These are phyloP conservation scores for Drosophila leontia DNA, from an alignment of 1,140 invertebrate genomes.

Conservation along the genomic window DNA sequence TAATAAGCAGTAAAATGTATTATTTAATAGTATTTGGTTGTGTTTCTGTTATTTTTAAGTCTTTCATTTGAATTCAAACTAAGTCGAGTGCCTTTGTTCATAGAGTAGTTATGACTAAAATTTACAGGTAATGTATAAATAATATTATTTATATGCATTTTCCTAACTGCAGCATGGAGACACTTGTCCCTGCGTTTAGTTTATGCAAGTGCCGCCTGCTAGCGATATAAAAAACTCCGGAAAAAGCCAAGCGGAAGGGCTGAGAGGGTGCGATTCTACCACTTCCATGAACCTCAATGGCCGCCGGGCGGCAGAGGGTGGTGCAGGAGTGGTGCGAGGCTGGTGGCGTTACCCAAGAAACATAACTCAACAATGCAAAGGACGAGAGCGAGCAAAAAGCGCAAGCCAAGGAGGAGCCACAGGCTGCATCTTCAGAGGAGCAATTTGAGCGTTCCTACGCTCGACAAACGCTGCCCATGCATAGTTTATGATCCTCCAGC, in stretches of 20 bases:
- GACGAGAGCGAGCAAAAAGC: slow-evolving; percentile 54
- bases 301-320: slow-evolving; percentile 3
- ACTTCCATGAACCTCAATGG: slow-evolving; percentile 72
- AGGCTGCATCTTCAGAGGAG: slow-evolving; percentile 42
- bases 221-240: slow-evolving; percentile 58
- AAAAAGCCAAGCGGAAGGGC: neutral
- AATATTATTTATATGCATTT: neutral
- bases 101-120: neutral
- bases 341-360: slow-evolving; percentile 44
- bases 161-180: slow-evolving; percentile 13
- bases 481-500: slow-evolving; percentile 51
- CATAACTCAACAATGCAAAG: slow-evolving; percentile 69
- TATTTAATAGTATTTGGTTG: too few species aligned
- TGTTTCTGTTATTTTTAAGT: neutral
- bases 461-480: slow-evolving; percentile 56
- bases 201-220: slow-evolving; percentile 65
- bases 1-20: too few species aligned
- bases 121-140: neutral
- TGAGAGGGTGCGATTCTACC: slow-evolving; percentile 24
- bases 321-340: neutral
- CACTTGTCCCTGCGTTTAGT: slow-evolving; percentile 67
- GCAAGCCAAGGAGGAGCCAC: slow-evolving; percentile 57
- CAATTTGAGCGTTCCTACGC: slow-evolving; percentile 55
- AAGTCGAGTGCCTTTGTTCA: neutral
- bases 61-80: neutral